Conservation (phyloP, 1,140 invertebrate species). For the Drosophila watanabei region DNA sequence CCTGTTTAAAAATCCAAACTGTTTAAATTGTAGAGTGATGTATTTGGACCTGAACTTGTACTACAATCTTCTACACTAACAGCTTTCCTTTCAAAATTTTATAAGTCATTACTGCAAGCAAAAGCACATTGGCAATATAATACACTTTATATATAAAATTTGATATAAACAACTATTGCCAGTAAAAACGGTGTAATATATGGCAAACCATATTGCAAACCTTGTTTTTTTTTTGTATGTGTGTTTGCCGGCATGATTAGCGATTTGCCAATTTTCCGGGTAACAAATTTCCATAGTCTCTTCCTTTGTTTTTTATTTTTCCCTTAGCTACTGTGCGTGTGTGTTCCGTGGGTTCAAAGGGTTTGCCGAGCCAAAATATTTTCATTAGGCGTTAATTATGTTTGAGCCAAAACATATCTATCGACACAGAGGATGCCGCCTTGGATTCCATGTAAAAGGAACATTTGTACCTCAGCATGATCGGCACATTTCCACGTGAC, state of each 20-base stretch:
- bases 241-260: conserved; percentile 10
- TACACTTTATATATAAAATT: not conserved
- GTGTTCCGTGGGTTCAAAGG: conserved; percentile 33
- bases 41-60: no score
- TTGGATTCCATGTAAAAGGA: conserved; percentile 13
- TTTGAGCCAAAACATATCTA: conserved; percentile 44
- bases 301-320: not conserved
- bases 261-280: conserved; percentile 21
- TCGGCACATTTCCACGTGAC: conserved; percentile 29
- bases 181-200: not conserved
- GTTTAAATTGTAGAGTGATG: no score
- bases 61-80: no score
- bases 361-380: conserved; percentile 45
- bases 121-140: not conserved
- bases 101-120: not conserved
- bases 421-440: conserved; percentile 8
- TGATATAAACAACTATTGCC: not conserved
- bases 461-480: conserved; percentile 32
- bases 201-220: not conserved
- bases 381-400: conserved; percentile 59
- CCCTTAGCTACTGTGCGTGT: not conserved
- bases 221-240: not conserved
- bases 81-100: not conserved
- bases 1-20: no score
- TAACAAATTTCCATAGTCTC: conserved; percentile 18